A percentile compares a stretch with the other conserved stretches of the same genome.
These are phyloP conservation scores for Bimastos eiseni DNA, from an alignment of 2,888 invertebrate genomes.

Conservation along the genomic window DNA sequence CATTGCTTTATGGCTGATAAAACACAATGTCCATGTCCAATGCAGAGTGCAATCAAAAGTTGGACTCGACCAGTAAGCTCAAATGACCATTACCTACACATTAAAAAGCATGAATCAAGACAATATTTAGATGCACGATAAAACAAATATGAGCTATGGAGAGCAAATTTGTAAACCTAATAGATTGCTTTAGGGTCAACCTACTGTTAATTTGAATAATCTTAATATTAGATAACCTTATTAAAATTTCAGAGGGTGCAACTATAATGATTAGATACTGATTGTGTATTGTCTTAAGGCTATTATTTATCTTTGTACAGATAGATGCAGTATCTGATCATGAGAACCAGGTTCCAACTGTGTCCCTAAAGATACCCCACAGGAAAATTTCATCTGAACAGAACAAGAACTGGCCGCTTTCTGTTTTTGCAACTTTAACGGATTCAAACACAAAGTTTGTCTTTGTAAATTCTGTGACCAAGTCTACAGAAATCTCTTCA, in stretches of 20 bases:
- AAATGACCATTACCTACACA: background rate
- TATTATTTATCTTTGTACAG: constrained; percentile 2
- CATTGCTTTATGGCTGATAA: too few species aligned
- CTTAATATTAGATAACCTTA: background rate
- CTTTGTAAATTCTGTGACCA: background rate
- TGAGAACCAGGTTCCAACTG: background rate
- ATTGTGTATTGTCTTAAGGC: background rate
- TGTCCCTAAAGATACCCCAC: background rate
- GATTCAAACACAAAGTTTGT: background rate
- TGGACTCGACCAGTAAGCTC: background rate
- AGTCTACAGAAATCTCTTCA: constrained; percentile 1
- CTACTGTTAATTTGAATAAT: background rate
- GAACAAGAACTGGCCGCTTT: background rate
- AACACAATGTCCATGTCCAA: too few species aligned
- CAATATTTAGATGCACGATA: background rate
- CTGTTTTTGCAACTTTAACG: background rate
- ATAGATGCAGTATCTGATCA: background rate
- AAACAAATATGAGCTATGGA: background rate
- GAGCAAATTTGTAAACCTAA: background rate
- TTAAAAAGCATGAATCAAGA: background rate
- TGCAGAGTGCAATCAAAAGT: background rate
- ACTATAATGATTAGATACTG: background rate
- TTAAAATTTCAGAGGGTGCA: background rate
- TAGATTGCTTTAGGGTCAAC: background rate
- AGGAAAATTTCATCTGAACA: background rate